Base-by-base conservation (phyloP, 53 echinoderm and acorn worm genomes). In the Hippasteria phrygiana region DNA sequence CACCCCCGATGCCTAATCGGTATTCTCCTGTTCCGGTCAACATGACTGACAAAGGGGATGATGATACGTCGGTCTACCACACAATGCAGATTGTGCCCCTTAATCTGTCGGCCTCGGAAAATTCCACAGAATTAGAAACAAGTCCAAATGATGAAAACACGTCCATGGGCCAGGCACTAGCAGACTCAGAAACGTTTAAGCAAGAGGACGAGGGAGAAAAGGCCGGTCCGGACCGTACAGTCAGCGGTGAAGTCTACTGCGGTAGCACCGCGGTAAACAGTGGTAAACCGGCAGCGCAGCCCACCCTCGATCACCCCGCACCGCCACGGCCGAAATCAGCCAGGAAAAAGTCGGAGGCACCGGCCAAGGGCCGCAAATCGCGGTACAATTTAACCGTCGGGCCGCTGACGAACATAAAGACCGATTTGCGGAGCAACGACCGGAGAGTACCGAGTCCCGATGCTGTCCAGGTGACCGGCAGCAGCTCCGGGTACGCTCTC, bases 321-420 rank as follows among this genome's bases (percentile, higher is more conserved):
- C 47, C 47, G 31, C 28, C 32, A 1, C 46, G 59, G 20, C 48
- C 18, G 59, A 13, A 17, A 18, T 34, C 85, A 18, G 27, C 14
- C 8, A 34, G 51, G 46, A 70, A 41, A 43, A 64, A 4, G 11
- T 14, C n/a, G 35, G n/a, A 31, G 2, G 43, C 56, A 42, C 18
- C 31, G 42, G 59, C 38, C 5, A 36, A 31, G 12, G 12, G 24
- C 56, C 26, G 17, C 6, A 36, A 67, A 26, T 70, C 85, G 36
- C 70, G 85, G n/a, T 85, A 85, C 26, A 38, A 50, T 18, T 24
- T 18, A 10, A 13, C 85, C 5, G 85, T 85, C 9, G 85, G 85
- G 2, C 85, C 85, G 26, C 85, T 85, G 71, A 85, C 70, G 2
- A 71, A 71, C 37, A 26, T 46, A 1, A 82, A 82, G 26, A 33